Base-by-base conservation (phyloP, 2,113 vertebrate species). In the Hydropotes inermis region DNA sequence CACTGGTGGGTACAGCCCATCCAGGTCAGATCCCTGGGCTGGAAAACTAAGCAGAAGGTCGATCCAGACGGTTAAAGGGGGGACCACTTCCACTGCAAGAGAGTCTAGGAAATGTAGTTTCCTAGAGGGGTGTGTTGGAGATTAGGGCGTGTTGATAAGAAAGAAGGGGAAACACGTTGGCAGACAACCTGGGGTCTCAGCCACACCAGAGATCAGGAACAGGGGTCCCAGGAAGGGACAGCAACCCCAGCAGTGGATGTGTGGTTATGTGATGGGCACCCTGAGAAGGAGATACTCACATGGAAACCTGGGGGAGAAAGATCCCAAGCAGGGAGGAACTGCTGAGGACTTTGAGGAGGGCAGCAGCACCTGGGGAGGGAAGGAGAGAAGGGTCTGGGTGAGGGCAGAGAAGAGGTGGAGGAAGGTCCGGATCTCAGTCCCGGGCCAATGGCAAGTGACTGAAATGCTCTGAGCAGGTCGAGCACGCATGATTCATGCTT, bases 401-500 rank as follows among this genome's bases (percentile, higher is more conserved):
- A 30, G 17, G 78, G 47, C 78, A 76, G 81, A 36, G 36, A 30
- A n/a, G 39, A 39, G 7, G 1, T 0, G 9, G 36, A 36, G 36
- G 33, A 23, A 45, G 23, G 33, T 36, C 89, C 54, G 33, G 60
- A 30, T 60, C 57, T 54, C 27, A 39, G n/a, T 13, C 4, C 10
- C 16, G 14, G 78, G 36, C 33, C 2, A 0, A 0, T 4, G 16
- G 36, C 58, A 64, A 58, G 87, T 43, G 39, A 15, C 57, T 8
- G 27, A 6, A 21, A 52, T 23, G 33, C 15, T 45, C 82, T 58
- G 39, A 88, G 96, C 50, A 0, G 78, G 21, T 55, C n/a, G 6
- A 3, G n/a, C 58, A 6, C 1, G 0, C 5, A 0, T 11, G 91
- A 79, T 36, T 54, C 7, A 3, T 15, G 36, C 6, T 50, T 47